These are phyloP conservation scores for Siniperca undulata DNA, from an alignment of 2,797 vertebrate genomes.

Conservation along the genomic window DNA sequence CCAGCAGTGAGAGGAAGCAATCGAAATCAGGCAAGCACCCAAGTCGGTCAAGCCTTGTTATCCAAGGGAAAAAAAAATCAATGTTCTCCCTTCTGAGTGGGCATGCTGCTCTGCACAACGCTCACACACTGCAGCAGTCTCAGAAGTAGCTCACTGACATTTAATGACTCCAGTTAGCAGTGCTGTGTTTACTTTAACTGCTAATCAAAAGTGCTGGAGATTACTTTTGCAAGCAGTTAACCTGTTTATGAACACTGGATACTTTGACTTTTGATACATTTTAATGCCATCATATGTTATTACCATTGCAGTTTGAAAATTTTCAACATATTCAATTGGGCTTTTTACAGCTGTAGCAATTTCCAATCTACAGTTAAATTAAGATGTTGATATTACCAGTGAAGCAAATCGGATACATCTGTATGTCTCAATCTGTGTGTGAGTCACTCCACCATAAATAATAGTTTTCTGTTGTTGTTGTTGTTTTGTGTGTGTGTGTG, in stretches of 20 bases:
- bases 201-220: conserved; percentile 45
- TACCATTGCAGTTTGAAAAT: neutral
- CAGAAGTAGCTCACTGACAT: conserved; percentile 61
- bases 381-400: conserved; percentile 3
- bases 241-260: neutral
- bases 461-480: no score
- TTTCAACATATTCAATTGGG: neutral
- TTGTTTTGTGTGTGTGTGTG: no score
- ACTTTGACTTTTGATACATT: conserved; percentile 1
- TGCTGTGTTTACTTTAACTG: conserved; percentile 38
- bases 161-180: conserved; percentile 48
- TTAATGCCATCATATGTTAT: neutral
- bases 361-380: conserved; percentile 13
- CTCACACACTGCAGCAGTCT: conserved; percentile 39
- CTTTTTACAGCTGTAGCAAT: neutral
- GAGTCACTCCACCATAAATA: no score
- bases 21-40: conserved; percentile 70
- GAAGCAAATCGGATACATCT: conserved; percentile 31
- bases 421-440: conserved; percentile 18
- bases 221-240: conserved; percentile 23
- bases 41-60: conserved; percentile 78
- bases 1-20: conserved; percentile 64
- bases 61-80: conserved; percentile 67
- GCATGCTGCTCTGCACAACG: conserved; percentile 51
- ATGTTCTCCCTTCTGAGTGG: conserved; percentile 70